Evolutionary conservation across 2,888 invertebrate genomes (phyloP).

Genomic region (Enchytraeus crypticus): DNA sequence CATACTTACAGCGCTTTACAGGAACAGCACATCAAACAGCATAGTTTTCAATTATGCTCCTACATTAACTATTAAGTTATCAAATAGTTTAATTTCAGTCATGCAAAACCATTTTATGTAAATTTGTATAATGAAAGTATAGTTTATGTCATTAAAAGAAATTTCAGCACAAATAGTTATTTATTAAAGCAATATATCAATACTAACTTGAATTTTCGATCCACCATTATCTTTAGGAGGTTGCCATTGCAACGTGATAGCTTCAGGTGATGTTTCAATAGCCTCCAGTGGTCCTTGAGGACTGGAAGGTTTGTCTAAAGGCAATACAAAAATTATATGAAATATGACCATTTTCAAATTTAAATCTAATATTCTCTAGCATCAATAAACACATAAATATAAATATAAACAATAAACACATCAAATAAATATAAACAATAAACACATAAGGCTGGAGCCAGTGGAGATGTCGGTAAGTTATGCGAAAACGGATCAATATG

Average conservation of each 20-base stretch:
- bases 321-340: neutral
- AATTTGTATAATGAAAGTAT: neutral
- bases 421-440: no score
- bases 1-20: no score
- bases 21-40: no score
- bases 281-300: slow-evolving; percentile 79
- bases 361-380: no score
- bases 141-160: neutral
- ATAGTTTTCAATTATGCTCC: no score
- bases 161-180: neutral
- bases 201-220: slow-evolving; percentile 65
- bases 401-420: no score
- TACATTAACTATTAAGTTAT: no score
- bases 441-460: no score
- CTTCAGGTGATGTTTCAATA: slow-evolving; percentile 88
- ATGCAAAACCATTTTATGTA: neutral
- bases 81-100: no score
- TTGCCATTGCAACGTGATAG: slow-evolving; percentile 89
- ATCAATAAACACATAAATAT: no score
- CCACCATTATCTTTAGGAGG: slow-evolving; percentile 95
- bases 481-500: no score
- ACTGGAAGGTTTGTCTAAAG: slow-evolving; percentile 70
- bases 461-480: no score
- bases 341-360: neutral
- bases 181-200: neutral